Conservation (phyloP, 2,113 vertebrate genomes). For the Caracal caracal region DNA sequence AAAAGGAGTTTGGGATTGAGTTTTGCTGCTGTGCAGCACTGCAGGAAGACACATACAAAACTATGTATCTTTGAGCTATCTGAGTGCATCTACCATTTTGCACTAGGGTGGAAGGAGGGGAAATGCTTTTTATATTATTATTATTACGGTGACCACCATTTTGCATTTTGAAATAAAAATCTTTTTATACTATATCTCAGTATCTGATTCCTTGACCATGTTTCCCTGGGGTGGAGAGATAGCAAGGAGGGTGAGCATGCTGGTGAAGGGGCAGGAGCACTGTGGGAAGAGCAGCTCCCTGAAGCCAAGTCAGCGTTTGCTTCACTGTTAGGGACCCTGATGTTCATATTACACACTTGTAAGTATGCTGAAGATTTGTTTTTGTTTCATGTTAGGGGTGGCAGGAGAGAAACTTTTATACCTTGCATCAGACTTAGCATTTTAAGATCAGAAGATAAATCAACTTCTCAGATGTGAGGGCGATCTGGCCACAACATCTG, state of each 20-base stretch:
- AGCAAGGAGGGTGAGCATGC: not conserved
- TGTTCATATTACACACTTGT: too few relatives aligned
- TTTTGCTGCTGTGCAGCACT: constrained; percentile 89
- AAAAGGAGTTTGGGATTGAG: constrained; percentile 31
- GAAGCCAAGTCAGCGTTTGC: not conserved
- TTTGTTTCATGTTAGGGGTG: not conserved
- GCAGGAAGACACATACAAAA: constrained; percentile 26
- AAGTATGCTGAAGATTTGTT: not conserved
- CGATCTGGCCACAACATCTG: not conserved
- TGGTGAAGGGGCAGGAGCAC: not conserved
- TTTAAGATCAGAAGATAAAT: not conserved
- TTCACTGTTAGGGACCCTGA: not conserved
- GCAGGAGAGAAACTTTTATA: not conserved
- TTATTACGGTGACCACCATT: constrained; percentile 68
- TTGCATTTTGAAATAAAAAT: constrained; percentile 86
- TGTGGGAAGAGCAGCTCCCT: not conserved
- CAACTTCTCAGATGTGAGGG: not conserved
- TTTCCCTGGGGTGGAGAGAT: not conserved
- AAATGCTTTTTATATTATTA: constrained; percentile 80
- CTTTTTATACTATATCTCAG: constrained; percentile 79
- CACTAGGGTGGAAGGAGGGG: not conserved
- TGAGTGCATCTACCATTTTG: constrained; percentile 67
- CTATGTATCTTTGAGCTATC: constrained; percentile 74
- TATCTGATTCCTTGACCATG: not conserved
- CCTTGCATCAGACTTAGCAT: not conserved